These are phyloP conservation scores for Craterocephalus amniculus DNA, from an alignment of 2,797 vertebrate genomes.

Conservation along the genomic window DNA sequence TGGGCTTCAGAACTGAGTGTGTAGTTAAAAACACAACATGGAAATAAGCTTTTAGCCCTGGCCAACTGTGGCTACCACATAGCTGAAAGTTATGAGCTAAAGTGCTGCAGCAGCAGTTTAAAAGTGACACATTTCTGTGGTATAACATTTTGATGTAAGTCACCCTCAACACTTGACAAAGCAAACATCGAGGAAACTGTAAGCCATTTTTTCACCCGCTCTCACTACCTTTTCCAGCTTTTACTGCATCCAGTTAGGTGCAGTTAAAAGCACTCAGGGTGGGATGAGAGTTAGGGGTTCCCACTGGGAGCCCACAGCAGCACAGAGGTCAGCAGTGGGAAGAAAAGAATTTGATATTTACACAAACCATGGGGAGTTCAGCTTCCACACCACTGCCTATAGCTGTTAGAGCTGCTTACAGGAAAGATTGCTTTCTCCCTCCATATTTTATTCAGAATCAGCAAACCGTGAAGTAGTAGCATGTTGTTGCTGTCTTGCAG, in stretches of 20 bases:
- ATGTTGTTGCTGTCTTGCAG: slow-evolving; percentile 29
- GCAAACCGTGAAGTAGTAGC: slow-evolving; percentile 14
- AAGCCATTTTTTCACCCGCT: slow-evolving; percentile 14
- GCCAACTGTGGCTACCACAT: neutral
- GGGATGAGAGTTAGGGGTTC: slow-evolving; percentile 33
- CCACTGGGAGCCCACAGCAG: slow-evolving; percentile 39
- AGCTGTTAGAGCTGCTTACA: slow-evolving; percentile 29
- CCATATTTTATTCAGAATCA: slow-evolving; percentile 31
- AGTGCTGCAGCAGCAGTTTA: neutral
- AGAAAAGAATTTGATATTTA: slow-evolving; percentile 54
- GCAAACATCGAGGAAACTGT: slow-evolving; percentile 9
- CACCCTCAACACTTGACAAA: neutral
- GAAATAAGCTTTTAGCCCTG: neutral
- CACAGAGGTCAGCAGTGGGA: slow-evolving; percentile 30
- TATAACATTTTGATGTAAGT: neutral
- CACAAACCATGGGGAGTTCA: slow-evolving; percentile 49
- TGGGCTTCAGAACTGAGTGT: neutral
- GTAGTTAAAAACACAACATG: neutral
- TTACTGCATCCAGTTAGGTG: slow-evolving; percentile 30
- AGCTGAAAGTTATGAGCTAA: neutral
- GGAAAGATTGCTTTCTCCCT: slow-evolving; percentile 15
- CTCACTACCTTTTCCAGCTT: slow-evolving; percentile 1
- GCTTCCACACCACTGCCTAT: slow-evolving; percentile 25
- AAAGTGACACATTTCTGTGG: neutral
- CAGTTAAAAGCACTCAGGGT: slow-evolving; percentile 32